Base-by-base conservation (phyloP, 1,140 invertebrate genomes). In the Nylanderia fulva region DNA sequence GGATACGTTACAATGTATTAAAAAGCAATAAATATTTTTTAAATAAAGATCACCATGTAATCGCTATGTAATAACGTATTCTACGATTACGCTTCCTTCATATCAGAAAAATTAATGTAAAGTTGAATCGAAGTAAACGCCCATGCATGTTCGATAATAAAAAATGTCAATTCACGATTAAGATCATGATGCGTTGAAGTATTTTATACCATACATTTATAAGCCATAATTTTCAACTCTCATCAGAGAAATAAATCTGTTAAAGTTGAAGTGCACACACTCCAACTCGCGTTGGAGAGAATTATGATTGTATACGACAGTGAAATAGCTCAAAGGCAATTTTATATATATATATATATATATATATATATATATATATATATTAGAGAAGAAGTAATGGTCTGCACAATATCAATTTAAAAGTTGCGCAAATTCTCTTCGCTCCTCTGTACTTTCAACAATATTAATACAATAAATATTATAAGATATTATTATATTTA, bases 401-500 rank as follows among this genome's bases (percentile, higher is more conserved):
- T 3, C 2, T 52, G 15, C 45, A 21, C 15, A 48, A 45, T 76
- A 66, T 64, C 45, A n/a, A 77, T 9, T 21, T 21, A 4, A 0
- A 29, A 29, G 24, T 66, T 29, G 7, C 13, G 21, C 29, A 77
- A 64, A n/a, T 45, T 1, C 0, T 36, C n/a, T 42, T 60, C 11
- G 0, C 15, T 75, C 9, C 9, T 18, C 3, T 11, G 15, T 66
- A 64, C 1, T 24, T 24, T 9, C 2, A 54, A 42, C 0, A 7
- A 24, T 54, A 24, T 66, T 79, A 54, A 66, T 66, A 13, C 29
- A 54, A 24, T 33, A 8, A 39, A 79, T 24, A 27, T 56, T 36
- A 18, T 9, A 72, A 1, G 1, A 77, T 13, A 13, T 48, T n/a
- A 66, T 21, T 11, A 15, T 11, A 24, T 27, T 52, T 52, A 56